A percentile compares a stretch with the other conserved stretches of the same genome.
phyloP scores from a whole-genome alignment of 2,888 invertebrate species.

The Oxytorus armatus region DNA sequence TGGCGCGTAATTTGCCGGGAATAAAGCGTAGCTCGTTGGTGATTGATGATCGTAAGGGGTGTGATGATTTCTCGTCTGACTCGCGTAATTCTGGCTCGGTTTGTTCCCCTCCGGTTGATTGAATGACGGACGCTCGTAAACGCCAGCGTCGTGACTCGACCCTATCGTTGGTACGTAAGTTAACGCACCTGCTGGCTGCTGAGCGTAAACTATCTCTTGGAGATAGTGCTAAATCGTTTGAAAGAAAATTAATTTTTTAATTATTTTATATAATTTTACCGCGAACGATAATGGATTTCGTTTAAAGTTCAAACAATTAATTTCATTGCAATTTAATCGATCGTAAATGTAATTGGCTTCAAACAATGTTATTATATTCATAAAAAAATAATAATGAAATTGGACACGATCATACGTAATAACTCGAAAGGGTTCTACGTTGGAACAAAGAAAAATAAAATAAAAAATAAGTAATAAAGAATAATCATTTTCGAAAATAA shows the following conservation, averaged over 20 bases:
- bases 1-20: conserved; percentile 64
- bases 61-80: conserved; percentile 72
- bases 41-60: conserved; percentile 62
- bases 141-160: conserved; percentile 71
- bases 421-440: too few species aligned
- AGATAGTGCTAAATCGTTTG: conserved; percentile 72
- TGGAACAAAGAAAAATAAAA: too few species aligned
- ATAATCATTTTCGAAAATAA: too few species aligned
- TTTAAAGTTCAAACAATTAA: too few species aligned
- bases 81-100: conserved; percentile 70
- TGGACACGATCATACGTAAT: too few species aligned
- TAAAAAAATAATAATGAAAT: too few species aligned
- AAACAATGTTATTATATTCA: too few species aligned
- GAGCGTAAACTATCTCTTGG: conserved; percentile 77
- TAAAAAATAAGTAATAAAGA: too few species aligned
- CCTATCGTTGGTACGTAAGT: conserved; percentile 74
- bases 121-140: conserved; percentile 72
- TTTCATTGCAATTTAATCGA: too few species aligned
- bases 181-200: conserved; percentile 73
- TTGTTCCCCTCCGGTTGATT: conserved; percentile 77
- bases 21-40: conserved; percentile 2
- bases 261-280: too few species aligned
- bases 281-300: too few species aligned
- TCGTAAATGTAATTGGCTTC: too few species aligned
- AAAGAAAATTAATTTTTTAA: not conserved